phyloP scores from a whole-genome alignment of 2,888 invertebrate species.

The Apamea sordens region DNA sequence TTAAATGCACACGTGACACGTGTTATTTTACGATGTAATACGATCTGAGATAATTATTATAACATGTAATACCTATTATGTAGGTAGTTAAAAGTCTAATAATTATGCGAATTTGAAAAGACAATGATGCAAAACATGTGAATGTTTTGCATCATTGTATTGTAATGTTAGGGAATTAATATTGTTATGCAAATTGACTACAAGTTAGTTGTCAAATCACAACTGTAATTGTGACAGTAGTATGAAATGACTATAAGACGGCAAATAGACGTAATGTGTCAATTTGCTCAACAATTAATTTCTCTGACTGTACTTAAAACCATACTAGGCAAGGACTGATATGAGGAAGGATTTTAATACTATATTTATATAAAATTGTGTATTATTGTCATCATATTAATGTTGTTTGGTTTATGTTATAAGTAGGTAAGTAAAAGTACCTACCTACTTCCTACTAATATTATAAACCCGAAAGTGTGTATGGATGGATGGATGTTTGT shows the following conservation, averaged over 20 bases:
- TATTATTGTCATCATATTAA: not conserved
- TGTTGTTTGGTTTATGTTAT: not conserved
- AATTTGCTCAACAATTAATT: not conserved
- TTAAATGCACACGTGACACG: not conserved
- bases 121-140: not conserved
- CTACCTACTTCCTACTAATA: no score
- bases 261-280: not conserved
- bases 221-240: not conserved
- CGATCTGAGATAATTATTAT: not conserved
- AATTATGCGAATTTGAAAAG: not conserved
- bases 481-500: no score
- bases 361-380: not conserved
- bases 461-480: no score
- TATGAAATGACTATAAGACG: not conserved
- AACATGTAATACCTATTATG: not conserved
- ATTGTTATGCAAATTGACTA: not conserved
- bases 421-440: no score
- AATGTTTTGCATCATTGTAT: not conserved
- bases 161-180: not conserved
- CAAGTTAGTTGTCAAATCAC: not conserved
- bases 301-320: not conserved
- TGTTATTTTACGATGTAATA: slow-evolving; percentile 13
- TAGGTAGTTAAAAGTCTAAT: not conserved
- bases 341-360: not conserved
- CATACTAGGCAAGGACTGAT: not conserved